phyloP scores from a whole-genome alignment of 1,140 invertebrate genomes.

The Diorhabda sublineata region DNA sequence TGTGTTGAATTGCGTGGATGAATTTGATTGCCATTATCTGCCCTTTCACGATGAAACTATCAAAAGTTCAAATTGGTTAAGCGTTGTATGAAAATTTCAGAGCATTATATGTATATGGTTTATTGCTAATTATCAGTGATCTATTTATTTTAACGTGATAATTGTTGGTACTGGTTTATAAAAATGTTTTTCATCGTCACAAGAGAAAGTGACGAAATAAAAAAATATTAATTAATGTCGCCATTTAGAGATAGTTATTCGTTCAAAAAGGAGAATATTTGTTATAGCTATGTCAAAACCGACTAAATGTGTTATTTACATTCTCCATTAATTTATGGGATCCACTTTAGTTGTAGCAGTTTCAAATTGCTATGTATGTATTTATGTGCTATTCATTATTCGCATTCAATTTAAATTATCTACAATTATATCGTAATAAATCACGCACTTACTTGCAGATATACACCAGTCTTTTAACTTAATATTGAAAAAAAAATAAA shows the following conservation, averaged over 20 bases:
- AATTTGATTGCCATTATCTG: no score
- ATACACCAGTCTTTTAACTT: neutral
- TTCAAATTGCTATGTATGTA: conserved; percentile 9
- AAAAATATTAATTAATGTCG: neutral
- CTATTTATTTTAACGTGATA: no score
- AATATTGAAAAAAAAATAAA: no score
- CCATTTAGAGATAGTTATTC: neutral
- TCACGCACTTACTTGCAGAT: conserved; percentile 4
- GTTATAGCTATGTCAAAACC: neutral
- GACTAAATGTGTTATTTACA: conserved; percentile 3
- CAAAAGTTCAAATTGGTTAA: no score
- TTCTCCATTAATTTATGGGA: conserved; percentile 13
- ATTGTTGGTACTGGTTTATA: neutral
- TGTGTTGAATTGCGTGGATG: no score
- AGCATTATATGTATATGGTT: no score
- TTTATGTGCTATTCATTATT: conserved; percentile 12
- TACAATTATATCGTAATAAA: conserved; percentile 15
- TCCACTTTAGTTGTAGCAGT: neutral
- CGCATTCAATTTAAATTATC: conserved; percentile 11
- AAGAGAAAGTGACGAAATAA: neutral
- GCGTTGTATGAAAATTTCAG: no score
- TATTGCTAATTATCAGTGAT: no score
- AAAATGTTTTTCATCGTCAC: neutral
- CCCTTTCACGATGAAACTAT: no score
- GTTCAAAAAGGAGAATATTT: no score